Percentiles rank a stretch among this genome's conserved stretches.
These are phyloP conservation scores for Nasonovia ribisnigri DNA, from an alignment of 2,888 invertebrate genomes.

Conservation along the genomic window DNA sequence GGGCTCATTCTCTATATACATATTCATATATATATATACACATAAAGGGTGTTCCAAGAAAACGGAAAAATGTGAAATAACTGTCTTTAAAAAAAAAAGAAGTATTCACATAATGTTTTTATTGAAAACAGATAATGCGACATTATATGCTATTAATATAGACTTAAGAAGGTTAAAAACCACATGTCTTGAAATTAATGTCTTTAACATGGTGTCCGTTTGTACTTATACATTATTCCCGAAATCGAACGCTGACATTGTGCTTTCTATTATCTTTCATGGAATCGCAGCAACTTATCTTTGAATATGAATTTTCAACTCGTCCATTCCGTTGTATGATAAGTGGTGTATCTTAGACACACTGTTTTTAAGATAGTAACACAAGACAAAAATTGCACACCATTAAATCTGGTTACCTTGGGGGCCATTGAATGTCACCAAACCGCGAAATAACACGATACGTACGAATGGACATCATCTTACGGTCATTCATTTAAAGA, in stretches of 20 bases:
- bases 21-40: neutral
- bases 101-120: neutral
- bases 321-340: no score
- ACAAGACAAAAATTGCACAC: no score
- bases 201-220: no score
- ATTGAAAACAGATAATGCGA: neutral
- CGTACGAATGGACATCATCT: neutral
- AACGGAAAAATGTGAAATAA: neutral
- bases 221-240: no score
- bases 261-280: no score
- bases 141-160: neutral
- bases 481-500: neutral
- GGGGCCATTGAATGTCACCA: no score
- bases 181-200: neutral
- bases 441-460: neutral
- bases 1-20: neutral
- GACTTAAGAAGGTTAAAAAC: neutral
- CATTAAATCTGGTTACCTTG: no score
- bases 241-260: no score
- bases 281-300: no score
- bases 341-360: no score
- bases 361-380: no score
- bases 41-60: neutral
- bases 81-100: neutral
- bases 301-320: no score